Evolutionary conservation across 2,113 vertebrate species (phyloP), one percentile per base, ranked within the genome.

Genomic region (Bufo bufo): DNA sequence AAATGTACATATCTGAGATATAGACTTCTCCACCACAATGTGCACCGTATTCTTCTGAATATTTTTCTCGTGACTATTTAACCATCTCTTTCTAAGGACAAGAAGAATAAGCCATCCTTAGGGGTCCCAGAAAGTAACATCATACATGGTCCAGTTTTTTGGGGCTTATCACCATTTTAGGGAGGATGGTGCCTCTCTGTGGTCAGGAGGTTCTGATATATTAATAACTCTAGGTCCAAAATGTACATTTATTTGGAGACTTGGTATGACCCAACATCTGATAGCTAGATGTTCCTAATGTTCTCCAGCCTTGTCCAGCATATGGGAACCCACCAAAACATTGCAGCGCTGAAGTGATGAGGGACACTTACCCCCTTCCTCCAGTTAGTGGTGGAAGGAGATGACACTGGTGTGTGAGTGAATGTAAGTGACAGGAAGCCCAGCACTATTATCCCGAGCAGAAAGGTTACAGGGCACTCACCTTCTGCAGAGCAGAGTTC

Each of bases 401-500:
- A 56, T 16, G 11, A 23, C 16, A 11, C 4, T 6, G 13, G 20
- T 56, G 20, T 7, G 16, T 59, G 23, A 56, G 20, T 0, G 33
- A 33, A 79, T 79, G 5, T 47, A 82, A 83, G 43, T 23, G 23
- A 11, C 6, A 59, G 43, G 23, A 54, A 52, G 71, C 13, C 11
- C 50, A 45, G 50, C 66, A 74, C 4, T 19, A 14, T n/a, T 50
- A 33, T 17, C 43, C 63, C 14, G 8, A 58, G 52, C 5, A 47
- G 47, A 87, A 23, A 69, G 49, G 33, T 61, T 59, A 59, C 13
- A 61, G 6, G 17, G 74, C 59, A 45, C 86, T 87, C 75, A 87
- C 86, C 86, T 87, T 87, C 7, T 33, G 33, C 56, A 75, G 13
- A 52, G 54, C 52, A 82, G 43, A 58, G 54, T 50, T 56, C 63